Evolutionary conservation across 2,888 invertebrate genomes (phyloP), one percentile per base, ranked within the genome.

Genomic region (Chelonus formosanus): DNA sequence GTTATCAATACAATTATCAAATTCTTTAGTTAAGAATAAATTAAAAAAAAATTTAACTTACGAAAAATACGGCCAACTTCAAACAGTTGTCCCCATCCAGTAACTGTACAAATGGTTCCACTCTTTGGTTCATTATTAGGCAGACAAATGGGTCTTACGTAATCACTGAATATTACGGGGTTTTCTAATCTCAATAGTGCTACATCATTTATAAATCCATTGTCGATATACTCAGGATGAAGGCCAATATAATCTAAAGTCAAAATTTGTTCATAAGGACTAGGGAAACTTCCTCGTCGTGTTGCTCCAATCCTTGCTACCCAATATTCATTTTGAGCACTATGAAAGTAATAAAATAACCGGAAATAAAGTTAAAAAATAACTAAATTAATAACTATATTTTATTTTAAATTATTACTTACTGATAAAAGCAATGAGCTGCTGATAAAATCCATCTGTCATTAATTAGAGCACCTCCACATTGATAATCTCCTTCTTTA

Each of bases 401-500:
- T 53, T 35, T 57, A 32, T 61, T 70, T 5, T 55, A 56, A 40
- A 47, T 50, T 63, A 66, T 55, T 53, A 86, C 88, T 88, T 80
- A 93, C 93, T 90, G 90, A 80, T 91, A 92, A 80, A 93, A 93
- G 78, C 93, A 93, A 81, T 93, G 93, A 47, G 92, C 92, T 53
- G 93, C 93, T 0, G 92, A 92, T 4, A 93, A 86, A 58, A 93
- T 87, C 92, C 93, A 93, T 75, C 87, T 86, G 65, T 89, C 86
- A 8, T 89, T 87, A 71, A 93, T 87, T 54, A 93, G 87, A 3
- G 92, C 92, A 31, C 90, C 93, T 31, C 93, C 93, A 80, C 93
- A 93, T 84, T 93, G 93, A 86, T 92, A 93, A 84, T 92, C 92
- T 0, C 93, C 93, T 84, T 93, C 92, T 77, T 92, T 90, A 85